Base-by-base conservation (phyloP, 2,113 vertebrate genomes). In the Podocnemis expansa region DNA sequence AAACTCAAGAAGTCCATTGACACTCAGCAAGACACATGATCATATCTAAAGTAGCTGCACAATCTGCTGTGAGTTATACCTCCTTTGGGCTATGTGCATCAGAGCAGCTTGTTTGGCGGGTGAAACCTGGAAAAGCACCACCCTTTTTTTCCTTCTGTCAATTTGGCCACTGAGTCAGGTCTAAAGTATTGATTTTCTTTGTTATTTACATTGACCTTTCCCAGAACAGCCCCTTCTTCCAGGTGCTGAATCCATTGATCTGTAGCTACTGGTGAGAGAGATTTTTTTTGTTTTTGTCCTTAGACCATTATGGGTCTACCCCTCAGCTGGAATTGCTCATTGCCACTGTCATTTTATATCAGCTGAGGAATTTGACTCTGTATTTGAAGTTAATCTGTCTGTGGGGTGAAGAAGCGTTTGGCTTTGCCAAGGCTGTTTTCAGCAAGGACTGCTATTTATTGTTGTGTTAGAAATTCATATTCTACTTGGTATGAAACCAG, bases 11-110 rank as follows among this genome's bases (percentile, higher is more conserved):
- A n/a, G 29, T 17, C 17, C 16, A n/a, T 10, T 43, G 70, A 27
- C 10, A 22, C 38, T 12, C 41, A 90, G 63, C n/a, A 0, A 1
- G 82, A 88, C 80, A 73, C 38, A 41, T 41, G 67, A 41, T 38
- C n/a, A 41, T 41, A 2, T 13, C 41, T 88, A 47, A 12, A 27
- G 27, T 8, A 2, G 2, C 51, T 41, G 60, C 70, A 56, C 12
- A 56, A 73, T 12, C 24, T 73, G 43, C 4, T 1, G 0, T 29
- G 49, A 75, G 10, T 3, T 10, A 9, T 41, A 2, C 38, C 60
- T 76, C 31, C 12, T 34, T n/a, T 41, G 5, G 11, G 4, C 79
- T 29, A 78, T 17, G 55, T 86, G 49, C 29, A 76, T 63, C 19
- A 19, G 31, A 31, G 82, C 41, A 54, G 75, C 51, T 79, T 75